Evolutionary conservation across 2,113 vertebrate genomes (phyloP), one percentile per base, ranked within the genome.

Genomic region (Pygoscelis adeliae): DNA sequence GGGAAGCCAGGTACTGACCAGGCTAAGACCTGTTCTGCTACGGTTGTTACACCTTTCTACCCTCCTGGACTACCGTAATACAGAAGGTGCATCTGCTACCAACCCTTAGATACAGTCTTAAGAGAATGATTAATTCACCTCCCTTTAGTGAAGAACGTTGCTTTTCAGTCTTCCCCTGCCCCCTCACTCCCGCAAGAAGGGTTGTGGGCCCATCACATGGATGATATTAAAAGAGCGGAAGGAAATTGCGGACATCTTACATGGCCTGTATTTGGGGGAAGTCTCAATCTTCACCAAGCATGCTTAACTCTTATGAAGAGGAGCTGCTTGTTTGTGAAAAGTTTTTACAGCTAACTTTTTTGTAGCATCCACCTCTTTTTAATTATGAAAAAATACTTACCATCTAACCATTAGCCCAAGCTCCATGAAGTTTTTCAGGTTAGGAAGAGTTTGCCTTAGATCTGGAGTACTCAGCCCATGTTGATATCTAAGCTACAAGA

Each of bases 391-490:
- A 25, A 46, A 40, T 40, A 98, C 99, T 99, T 96, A 99, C 99
- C 99, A 99, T 98, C 99, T 98, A 94, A 99, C 99, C 98, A 99
- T 98, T 32, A 99, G 98, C 50, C 99, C 99, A 18, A 99, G 99
- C 82, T 99, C 99, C 98, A 99, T 98, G 96, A 99, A 99, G 98
- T 98, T 99, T 98, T 99, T 99, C 98, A 99, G 98, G 98, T 99
- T 99, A 56, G 99, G 99, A 88, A 99, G 98, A n/a, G 99, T 99
- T 97, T 99, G 99, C 87, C 99, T 98, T 96, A 99, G 98, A 95
- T 99, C 99, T 52, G 99, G 99, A 84, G 99, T 99, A 96, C 99
- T 99, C 92, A 99, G 96, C 61, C 99, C 99, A 61, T 99, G 99
- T 90, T 99, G 99, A 91, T 99, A 99, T 95, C 99, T 98, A 97